Percentiles rank a stretch among this genome's conserved stretches.
Conservation (phyloP, 2,113 vertebrate species). For the Tamias sibiricus region DNA sequence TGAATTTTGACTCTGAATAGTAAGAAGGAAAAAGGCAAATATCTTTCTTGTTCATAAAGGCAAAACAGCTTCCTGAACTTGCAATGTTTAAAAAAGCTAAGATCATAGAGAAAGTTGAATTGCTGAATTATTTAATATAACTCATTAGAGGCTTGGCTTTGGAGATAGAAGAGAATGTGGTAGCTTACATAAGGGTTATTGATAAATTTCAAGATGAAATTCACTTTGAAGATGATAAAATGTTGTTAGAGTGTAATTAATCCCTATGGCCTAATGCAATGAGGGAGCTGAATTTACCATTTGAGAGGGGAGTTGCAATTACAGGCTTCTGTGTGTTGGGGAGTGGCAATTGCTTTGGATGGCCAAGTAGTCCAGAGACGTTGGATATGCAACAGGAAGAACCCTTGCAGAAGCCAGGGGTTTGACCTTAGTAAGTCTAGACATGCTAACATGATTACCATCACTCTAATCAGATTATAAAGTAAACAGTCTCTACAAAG, state of each 20-base stretch:
- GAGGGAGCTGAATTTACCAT: not conserved
- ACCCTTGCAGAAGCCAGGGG: slow-evolving; percentile 50
- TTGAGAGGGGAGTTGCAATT: slow-evolving; percentile 44
- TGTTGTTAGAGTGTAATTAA: not conserved
- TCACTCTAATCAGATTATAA: slow-evolving; percentile 66
- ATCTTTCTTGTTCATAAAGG: slow-evolving; percentile 36
- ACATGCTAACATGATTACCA: slow-evolving; percentile 68
- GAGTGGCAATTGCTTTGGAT: slow-evolving; percentile 31
- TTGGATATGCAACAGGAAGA: slow-evolving; percentile 34
- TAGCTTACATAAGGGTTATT: slow-evolving; percentile 44
- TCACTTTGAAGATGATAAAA: slow-evolving; percentile 63
- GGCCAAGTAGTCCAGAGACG: not conserved
- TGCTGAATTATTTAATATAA: slow-evolving; percentile 64
- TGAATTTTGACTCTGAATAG: slow-evolving; percentile 48
- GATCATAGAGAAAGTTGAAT: slow-evolving; percentile 52
- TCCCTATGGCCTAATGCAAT: not conserved
- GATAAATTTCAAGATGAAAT: slow-evolving; percentile 60
- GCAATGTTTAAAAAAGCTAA: slow-evolving; percentile 15
- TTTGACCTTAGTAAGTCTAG: slow-evolving; percentile 72
- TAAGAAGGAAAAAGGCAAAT: not conserved
- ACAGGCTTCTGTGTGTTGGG: slow-evolving; percentile 42
- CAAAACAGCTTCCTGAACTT: not conserved
- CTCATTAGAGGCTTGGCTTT: not conserved
- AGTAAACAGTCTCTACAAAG: slow-evolving; percentile 63
- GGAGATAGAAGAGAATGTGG: slow-evolving; percentile 44